Conservation (phyloP, 2,888 invertebrate genomes). For the Erebia epiphron region DNA sequence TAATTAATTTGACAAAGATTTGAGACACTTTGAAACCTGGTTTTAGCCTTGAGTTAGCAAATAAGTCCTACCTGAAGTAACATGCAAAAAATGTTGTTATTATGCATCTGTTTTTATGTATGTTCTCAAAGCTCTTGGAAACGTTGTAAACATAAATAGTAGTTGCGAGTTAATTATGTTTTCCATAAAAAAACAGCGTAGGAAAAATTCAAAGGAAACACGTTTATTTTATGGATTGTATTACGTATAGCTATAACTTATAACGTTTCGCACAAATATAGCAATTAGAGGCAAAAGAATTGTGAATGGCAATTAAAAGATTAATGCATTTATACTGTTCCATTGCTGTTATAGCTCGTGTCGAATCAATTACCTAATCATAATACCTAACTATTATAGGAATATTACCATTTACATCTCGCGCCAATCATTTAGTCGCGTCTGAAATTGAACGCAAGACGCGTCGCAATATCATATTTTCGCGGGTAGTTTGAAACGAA, state of each 20-base stretch:
- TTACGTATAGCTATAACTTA: neutral
- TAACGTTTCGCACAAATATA: conserved; percentile 6
- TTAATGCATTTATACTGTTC: conserved; percentile 9
- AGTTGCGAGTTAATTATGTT: neutral
- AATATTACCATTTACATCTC: neutral
- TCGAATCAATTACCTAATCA: neutral
- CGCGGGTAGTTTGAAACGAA: too few relatives aligned
- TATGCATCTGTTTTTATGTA: too few relatives aligned
- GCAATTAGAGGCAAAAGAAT: conserved; percentile 14
- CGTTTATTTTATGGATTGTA: conserved; percentile 4
- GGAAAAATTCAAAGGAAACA: conserved; percentile 12
- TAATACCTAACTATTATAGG: neutral
- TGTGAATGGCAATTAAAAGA: conserved; percentile 30
- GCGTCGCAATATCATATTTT: too few relatives aligned
- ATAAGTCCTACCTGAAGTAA: neutral
- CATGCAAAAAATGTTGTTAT: too few relatives aligned
- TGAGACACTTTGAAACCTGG: too few relatives aligned
- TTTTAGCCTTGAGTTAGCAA: neutral
- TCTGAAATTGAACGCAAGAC: too few relatives aligned
- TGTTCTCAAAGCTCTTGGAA: too few relatives aligned
- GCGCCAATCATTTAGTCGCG: too few relatives aligned
- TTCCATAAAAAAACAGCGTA: neutral
- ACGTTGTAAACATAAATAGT: neutral
- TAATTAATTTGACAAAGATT: too few relatives aligned
- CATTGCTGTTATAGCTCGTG: neutral